A percentile compares a stretch with the other conserved stretches of the same genome.
phyloP scores from a whole-genome alignment of 2,113 vertebrate genomes.

The Antennarius striatus region DNA sequence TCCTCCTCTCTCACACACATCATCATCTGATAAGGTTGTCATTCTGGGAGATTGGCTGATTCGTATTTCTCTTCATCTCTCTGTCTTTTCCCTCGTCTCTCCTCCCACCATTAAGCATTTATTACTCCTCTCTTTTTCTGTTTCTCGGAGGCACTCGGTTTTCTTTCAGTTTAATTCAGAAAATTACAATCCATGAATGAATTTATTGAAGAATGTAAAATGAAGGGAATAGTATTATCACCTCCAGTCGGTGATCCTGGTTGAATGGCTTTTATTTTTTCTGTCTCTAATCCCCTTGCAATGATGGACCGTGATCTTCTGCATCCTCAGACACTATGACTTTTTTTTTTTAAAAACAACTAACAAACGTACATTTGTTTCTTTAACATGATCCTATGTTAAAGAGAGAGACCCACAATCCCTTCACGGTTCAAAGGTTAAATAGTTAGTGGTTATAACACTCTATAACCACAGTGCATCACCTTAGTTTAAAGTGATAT shows the following conservation, averaged over 20 bases:
- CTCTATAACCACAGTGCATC: no score
- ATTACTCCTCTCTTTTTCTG: slow-evolving; percentile 32
- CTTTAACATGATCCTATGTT: no score
- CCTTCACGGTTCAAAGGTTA: no score
- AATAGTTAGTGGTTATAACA: no score
- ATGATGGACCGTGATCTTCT: not conserved
- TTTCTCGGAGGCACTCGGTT: slow-evolving; percentile 21
- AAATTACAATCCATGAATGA: slow-evolving; percentile 43
- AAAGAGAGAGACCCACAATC: no score
- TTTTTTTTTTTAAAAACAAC: not conserved
- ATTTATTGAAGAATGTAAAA: slow-evolving; percentile 41
- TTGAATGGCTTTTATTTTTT: slow-evolving; percentile 4
- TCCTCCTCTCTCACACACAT: slow-evolving; percentile 11
- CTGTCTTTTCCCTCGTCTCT: not conserved
- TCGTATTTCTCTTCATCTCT: slow-evolving; percentile 34
- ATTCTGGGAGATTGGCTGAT: slow-evolving; percentile 37
- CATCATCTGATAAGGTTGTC: slow-evolving; percentile 56
- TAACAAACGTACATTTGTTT: no score
- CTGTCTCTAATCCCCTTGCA: slow-evolving; percentile 7
- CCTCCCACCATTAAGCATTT: slow-evolving; percentile 50
- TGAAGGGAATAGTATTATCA: slow-evolving; percentile 22
- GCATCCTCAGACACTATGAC: not conserved
- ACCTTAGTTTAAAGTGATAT: no score
- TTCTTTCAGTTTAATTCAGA: slow-evolving; percentile 33
- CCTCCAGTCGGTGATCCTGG: slow-evolving; percentile 10